Conservation (phyloP, 1,140 invertebrate species). For the Macrosteles quadrilineatus region DNA sequence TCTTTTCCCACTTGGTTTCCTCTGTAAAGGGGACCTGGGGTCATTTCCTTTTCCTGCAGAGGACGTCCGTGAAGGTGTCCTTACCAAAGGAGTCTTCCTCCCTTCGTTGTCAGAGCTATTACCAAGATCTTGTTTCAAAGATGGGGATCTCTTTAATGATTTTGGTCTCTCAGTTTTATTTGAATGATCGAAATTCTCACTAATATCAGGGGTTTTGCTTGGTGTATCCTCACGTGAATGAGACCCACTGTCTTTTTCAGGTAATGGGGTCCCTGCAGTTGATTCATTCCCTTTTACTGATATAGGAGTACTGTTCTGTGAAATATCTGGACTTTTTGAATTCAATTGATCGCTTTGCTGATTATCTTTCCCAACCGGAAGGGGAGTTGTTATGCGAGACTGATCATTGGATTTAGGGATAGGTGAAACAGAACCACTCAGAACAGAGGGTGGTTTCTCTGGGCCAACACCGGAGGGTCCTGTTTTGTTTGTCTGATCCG, state of each 20-base stretch:
- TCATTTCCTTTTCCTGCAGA: background rate
- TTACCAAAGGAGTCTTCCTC: constrained; percentile 16
- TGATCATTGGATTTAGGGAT: background rate
- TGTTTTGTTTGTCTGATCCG: background rate
- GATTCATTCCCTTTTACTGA: constrained; percentile 1
- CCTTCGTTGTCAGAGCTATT: constrained; percentile 16
- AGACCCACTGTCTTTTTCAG: background rate
- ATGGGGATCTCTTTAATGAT: constrained; percentile 21
- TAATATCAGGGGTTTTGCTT: background rate
- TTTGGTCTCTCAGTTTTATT: constrained; percentile 6
- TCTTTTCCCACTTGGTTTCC: constrained; percentile 13
- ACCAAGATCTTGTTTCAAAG: background rate
- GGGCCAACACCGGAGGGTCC: background rate
- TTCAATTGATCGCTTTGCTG: background rate
- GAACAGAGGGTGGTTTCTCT: background rate
- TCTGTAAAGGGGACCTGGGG: constrained; percentile 8
- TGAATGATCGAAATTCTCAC: background rate
- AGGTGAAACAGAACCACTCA: background rate
- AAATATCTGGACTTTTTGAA: constrained; percentile 3
- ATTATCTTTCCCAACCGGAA: no score
- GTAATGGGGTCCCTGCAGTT: background rate
- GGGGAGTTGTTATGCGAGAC: background rate
- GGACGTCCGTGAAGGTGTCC: constrained; percentile 10
- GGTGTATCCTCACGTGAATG: background rate
- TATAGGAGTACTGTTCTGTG: background rate